Conservation (phyloP, 1,140 invertebrate genomes). For the Calliphora vicina region DNA sequence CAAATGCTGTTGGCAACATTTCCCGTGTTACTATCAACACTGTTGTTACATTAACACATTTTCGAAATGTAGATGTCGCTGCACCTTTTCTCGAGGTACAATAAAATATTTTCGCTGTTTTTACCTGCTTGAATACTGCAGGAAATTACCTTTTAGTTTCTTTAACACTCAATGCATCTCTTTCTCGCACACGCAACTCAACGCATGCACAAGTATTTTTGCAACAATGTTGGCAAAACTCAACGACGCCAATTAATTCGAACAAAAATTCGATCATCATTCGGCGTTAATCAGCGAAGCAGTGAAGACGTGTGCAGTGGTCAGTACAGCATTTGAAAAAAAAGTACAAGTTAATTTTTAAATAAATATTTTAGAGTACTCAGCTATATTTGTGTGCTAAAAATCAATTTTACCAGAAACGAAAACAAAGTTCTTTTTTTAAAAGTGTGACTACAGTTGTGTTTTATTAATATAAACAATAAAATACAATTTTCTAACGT, state of each 20-base stretch:
- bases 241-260: constrained; percentile 29
- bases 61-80: not conserved
- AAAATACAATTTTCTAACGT: constrained; percentile 25
- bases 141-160: not conserved
- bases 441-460: constrained; percentile 25
- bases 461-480: constrained; percentile 18
- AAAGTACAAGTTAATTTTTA: constrained; percentile 17
- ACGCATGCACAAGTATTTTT: not conserved
- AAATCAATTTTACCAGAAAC: not conserved
- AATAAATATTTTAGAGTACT: not conserved
- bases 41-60: too few relatives aligned
- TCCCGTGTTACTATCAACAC: too few relatives aligned
- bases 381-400: not conserved
- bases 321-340: constrained; percentile 18
- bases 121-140: constrained; percentile 8
- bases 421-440: constrained; percentile 2
- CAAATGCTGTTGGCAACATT: too few relatives aligned
- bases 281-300: constrained; percentile 25
- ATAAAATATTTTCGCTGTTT: not conserved
- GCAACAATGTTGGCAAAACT: not conserved
- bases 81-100: not conserved
- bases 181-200: not conserved
- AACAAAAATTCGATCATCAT: constrained; percentile 22
- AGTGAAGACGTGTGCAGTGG: constrained; percentile 26
- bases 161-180: not conserved